Base-by-base conservation (phyloP, 2,888 invertebrate genomes). In the Archaeoteleia sp. region DNA sequence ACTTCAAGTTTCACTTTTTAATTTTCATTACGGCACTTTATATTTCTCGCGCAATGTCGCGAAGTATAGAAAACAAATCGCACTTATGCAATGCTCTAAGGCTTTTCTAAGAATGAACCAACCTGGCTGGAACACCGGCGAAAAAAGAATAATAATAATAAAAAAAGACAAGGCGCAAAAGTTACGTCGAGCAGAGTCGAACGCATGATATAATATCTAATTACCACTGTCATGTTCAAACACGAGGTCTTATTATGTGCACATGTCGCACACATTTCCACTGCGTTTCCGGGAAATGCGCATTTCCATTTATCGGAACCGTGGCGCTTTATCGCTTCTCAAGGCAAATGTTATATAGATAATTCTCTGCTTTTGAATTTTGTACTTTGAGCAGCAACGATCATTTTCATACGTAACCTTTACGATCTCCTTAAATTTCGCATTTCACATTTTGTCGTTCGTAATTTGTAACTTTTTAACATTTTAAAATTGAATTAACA, bases 291-390 rank as follows among this genome's bases (percentile, higher is more conserved):
- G 54, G 40, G 62, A 67, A 55, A 54, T 39, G 37, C 54, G 20
- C 40, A 63, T 54, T 63, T 62, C 42, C 62, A 57, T 57, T 62
- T 58, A 49, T 66, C 58, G 37, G 58, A 60, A 55, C 61, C 32
- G 55, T 30, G 60, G 3, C 54, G 39, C 48, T 55, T 51, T 60
- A 45, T 46, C 60, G 43, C 53, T 37, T 27, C 23, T 53, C 60
- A 53, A 60, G 57, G 57, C 61, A 53, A 66, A 60, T 60, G 35
- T 40, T 40, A 40, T 35, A 35, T 8, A 48, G 49, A 40, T 57
- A 46, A 49, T 39, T 49, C 10, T 37, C 20, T n/a, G n/a, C n/a
- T n/a, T n/a, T n/a, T n/a, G 14, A 29, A 49, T 60, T 35, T 13
- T 29, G 29, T 48, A 43, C 54, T 40, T 45, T 48, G 51, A 42